Conservation (phyloP, 1,140 invertebrate genomes). For the Aphelenchoides fujianensis region DNA sequence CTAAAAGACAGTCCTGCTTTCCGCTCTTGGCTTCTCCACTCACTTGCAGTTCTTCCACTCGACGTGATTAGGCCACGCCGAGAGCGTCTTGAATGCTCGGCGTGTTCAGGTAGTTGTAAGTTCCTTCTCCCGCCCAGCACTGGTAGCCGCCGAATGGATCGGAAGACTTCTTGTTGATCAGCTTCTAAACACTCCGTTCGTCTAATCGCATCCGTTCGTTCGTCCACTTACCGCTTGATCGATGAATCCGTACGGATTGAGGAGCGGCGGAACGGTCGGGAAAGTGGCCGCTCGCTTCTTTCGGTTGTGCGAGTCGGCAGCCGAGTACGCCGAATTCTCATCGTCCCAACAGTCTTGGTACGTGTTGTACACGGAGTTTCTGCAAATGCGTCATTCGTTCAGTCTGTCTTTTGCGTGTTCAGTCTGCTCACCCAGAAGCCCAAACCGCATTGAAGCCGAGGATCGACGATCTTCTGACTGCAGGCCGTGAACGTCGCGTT, state of each 20-base stretch:
- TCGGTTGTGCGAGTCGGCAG: neutral
- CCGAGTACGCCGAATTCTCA: conserved; percentile 8
- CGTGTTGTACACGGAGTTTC: conserved; percentile 54
- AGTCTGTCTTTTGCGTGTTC: too few species aligned
- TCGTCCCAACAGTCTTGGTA: conserved; percentile 61
- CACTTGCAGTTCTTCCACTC: conserved; percentile 19
- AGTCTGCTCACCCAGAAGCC: too few species aligned
- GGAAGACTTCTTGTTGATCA: conserved; percentile 26
- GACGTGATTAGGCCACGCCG: conserved; percentile 59
- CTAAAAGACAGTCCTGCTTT: conserved; percentile 4
- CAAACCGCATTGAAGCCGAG: conserved; percentile 25
- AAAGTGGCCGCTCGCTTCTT: neutral
- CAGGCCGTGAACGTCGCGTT: conserved; percentile 19
- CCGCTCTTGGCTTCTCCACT: neutral
- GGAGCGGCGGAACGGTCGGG: conserved; percentile 8
- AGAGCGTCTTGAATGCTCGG: conserved; percentile 60
- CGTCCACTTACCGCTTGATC: conserved; percentile 12
- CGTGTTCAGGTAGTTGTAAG: conserved; percentile 62
- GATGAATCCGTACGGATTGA: conserved; percentile 10
- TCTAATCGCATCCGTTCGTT: neutral
- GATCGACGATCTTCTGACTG: neutral
- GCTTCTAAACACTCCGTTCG: conserved; percentile 1
- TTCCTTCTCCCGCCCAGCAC: conserved; percentile 59
- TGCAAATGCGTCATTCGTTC: too few species aligned
- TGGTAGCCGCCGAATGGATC: conserved; percentile 51